Percentiles rank a stretch among this genome's conserved stretches.
Evolutionary conservation across 2,888 invertebrate species (phyloP).

Genomic region (Acleris literana): DNA sequence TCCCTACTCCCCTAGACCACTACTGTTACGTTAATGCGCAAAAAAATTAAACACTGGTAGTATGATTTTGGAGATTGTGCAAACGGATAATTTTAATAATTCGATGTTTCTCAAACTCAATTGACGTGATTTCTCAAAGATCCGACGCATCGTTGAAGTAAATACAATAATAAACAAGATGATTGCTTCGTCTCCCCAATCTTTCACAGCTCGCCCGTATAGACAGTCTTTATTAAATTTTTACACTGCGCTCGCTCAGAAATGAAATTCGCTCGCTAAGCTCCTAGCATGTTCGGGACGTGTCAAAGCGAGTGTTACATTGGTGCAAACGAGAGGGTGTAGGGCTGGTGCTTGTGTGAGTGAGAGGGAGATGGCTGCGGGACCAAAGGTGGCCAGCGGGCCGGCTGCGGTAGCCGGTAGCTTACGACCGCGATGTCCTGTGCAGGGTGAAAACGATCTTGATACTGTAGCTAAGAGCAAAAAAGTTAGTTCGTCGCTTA

Average conservation of each 20-base stretch:
- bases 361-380: constrained; percentile 45
- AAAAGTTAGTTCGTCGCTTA: not conserved
- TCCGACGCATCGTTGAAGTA: constrained; percentile 7
- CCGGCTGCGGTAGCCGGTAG: constrained; percentile 57
- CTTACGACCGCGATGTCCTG: constrained; percentile 55
- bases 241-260: constrained; percentile 46
- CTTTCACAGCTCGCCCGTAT: constrained; percentile 38
- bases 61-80: no score
- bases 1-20: no score
- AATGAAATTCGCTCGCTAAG: constrained; percentile 51
- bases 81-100: not conserved
- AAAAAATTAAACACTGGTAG: no score
- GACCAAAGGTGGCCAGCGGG: constrained; percentile 49
- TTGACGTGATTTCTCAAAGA: not conserved
- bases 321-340: constrained; percentile 43
- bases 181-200: constrained; percentile 28
- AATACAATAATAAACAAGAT: constrained; percentile 37
- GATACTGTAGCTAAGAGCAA: constrained; percentile 51
- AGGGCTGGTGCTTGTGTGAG: constrained; percentile 26
- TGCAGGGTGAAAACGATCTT: constrained; percentile 50
- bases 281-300: constrained; percentile 45
- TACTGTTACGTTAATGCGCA: no score
- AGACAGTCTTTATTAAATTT: constrained; percentile 57
- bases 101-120: not conserved
- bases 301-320: constrained; percentile 47